Evolutionary conservation across 2,888 invertebrate species (phyloP).

Genomic region (Reticulitermes lucifugus): DNA sequence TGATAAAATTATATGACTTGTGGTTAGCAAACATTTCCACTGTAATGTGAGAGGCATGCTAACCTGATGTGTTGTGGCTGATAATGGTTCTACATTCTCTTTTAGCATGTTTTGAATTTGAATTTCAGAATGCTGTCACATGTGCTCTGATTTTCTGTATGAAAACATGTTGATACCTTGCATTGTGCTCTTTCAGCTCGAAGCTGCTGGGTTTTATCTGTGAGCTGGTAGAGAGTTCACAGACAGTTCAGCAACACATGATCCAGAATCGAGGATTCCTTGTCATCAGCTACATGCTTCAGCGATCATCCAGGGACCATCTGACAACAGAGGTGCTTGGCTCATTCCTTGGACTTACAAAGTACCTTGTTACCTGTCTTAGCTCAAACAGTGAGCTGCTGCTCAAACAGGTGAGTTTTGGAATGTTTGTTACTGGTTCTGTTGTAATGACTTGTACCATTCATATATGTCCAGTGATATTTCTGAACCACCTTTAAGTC

Average conservation of each 20-base stretch:
- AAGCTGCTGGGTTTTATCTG: constrained; percentile 97
- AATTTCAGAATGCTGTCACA: too few relatives aligned
- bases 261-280: constrained; percentile 98
- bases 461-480: too few relatives aligned
- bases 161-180: too few relatives aligned
- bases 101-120: too few relatives aligned
- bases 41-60: too few relatives aligned
- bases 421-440: not conserved
- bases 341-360: constrained; percentile 90
- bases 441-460: too few relatives aligned
- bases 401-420: constrained; percentile 83
- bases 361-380: constrained; percentile 92
- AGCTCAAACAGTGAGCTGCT: constrained; percentile 93
- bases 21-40: too few relatives aligned
- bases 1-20: too few relatives aligned
- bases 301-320: constrained; percentile 92
- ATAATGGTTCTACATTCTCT: too few relatives aligned
- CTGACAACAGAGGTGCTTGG: constrained; percentile 93
- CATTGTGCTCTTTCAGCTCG: constrained; percentile 72
- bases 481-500: too few relatives aligned
- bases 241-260: constrained; percentile 99
- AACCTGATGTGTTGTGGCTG: too few relatives aligned
- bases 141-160: too few relatives aligned
- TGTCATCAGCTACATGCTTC: constrained; percentile 97
- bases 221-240: constrained; percentile 95